Evolutionary conservation across 1,140 invertebrate genomes (phyloP).

Genomic region (Wiebesia pumilae): DNA sequence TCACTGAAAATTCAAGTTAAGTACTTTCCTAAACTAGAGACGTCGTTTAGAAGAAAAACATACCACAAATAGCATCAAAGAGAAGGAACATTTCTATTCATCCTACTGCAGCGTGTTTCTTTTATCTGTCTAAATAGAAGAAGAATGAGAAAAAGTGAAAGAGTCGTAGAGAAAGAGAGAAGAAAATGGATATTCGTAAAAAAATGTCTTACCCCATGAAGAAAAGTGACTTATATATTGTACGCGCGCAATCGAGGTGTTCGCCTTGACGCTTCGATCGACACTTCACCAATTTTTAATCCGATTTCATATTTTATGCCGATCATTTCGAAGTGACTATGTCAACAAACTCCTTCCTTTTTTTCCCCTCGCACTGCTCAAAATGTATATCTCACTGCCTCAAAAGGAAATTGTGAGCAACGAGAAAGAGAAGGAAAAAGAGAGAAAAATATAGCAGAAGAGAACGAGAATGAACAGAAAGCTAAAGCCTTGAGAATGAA

Average conservation of each 20-base stretch:
- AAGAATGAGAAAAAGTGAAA: slow-evolving; percentile 39
- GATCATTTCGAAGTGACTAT: slow-evolving; percentile 38
- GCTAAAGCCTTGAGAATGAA: slow-evolving; percentile 10
- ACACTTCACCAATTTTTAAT: slow-evolving; percentile 61
- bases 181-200: slow-evolving; percentile 31
- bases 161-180: background rate
- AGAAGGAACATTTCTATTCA: slow-evolving; percentile 9
- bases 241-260: background rate
- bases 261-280: slow-evolving; percentile 49
- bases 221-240: slow-evolving; percentile 49
- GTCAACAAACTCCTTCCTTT: background rate
- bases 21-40: background rate
- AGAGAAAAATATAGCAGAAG: background rate
- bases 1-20: background rate
- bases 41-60: background rate
- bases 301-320: slow-evolving; percentile 61
- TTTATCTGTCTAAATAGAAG: slow-evolving; percentile 49
- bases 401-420: slow-evolving; percentile 19
- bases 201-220: slow-evolving; percentile 15
- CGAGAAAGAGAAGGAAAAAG: slow-evolving; percentile 1
- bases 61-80: slow-evolving; percentile 2
- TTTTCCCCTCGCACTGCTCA: background rate
- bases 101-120: background rate
- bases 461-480: background rate
- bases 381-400: background rate